Base-by-base conservation (phyloP, 2,797 vertebrate species). In the Pangasius macronema region DNA sequence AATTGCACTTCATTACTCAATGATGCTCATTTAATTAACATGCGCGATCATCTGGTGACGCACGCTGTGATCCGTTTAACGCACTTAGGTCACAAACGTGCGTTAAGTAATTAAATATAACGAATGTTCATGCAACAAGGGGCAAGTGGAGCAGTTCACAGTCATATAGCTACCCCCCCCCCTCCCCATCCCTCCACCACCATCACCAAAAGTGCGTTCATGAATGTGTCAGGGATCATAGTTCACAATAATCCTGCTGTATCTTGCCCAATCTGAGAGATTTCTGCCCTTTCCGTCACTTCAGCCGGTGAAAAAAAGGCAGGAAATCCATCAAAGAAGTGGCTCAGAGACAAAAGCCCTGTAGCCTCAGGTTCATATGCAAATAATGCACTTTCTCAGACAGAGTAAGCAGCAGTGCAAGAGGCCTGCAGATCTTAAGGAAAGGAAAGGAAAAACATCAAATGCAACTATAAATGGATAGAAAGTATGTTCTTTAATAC, bases 341-440 rank as follows among this genome's bases (percentile, higher is more conserved):
- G 65, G 59, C 57, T 68, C 79, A 0, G 65, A 85, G 49, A 68
- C 57, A 49, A 82, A 85, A 75, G 79, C 51, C 55, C 59, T 59
- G 83, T 14, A 87, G 81, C 86, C 84, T 55, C 67, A 61, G 87
- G 87, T 86, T 75, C 80, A 75, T 73, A 88, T 70, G 89, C 89
- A 88, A 87, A 89, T 89, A 87, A 49, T 65, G 36, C 63, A 53
- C 73, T 27, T 39, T 63, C 59, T 67, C 81, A 63, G 83, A 89
- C 76, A 84, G 76, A 82, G 79, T 83, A 51, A 85, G 51, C 77
- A 36, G 68, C 75, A 36, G 10, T 3, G 18, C 24, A 68, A 0
- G 10, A 67, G 67, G 33, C 67, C 16, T 14, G 59, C 55, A 24
- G 70, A 79, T 82, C 80, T 80, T 39, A 55, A 22, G 30, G 11